Evolutionary conservation across 2,797 vertebrate species (phyloP).

Genomic region (Nyctalus aviator): DNA sequence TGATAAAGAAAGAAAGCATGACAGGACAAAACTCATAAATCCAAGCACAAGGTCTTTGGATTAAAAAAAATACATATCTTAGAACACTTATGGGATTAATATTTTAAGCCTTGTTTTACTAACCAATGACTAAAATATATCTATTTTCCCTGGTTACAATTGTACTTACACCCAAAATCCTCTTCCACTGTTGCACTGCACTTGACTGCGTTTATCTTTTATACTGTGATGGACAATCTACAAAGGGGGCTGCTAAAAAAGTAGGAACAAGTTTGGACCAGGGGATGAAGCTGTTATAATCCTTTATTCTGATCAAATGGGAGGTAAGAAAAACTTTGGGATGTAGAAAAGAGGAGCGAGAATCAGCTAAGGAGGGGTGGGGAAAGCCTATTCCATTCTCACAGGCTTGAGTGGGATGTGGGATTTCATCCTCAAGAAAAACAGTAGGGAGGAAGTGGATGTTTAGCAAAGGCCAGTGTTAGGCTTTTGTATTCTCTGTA

Average conservation of each 20-base stretch:
- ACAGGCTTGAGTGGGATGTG: not conserved
- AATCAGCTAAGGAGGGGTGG: not conserved
- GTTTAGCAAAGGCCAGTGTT: not conserved
- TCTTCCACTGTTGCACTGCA: not conserved
- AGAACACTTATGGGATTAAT: not conserved
- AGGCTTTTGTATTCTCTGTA: not conserved
- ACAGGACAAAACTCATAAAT: not conserved
- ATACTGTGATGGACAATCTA: not conserved
- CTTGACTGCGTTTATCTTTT: not conserved
- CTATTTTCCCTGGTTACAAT: not conserved
- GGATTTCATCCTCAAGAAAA: constrained; percentile 32
- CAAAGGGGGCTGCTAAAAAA: not conserved
- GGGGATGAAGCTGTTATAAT: not conserved
- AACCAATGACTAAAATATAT: not conserved
- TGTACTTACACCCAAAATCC: not conserved
- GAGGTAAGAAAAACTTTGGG: not conserved
- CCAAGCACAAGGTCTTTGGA: not conserved
- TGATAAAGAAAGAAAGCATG: not conserved
- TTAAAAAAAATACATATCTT: not conserved
- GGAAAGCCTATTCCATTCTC: not conserved
- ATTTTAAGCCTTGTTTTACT: not conserved
- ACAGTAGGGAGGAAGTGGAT: not conserved
- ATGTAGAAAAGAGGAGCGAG: not conserved
- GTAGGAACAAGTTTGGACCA: not conserved
- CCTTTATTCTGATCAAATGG: not conserved